Base-by-base conservation (phyloP, 2,797 vertebrate species). In the Euthynnus affinis region DNA sequence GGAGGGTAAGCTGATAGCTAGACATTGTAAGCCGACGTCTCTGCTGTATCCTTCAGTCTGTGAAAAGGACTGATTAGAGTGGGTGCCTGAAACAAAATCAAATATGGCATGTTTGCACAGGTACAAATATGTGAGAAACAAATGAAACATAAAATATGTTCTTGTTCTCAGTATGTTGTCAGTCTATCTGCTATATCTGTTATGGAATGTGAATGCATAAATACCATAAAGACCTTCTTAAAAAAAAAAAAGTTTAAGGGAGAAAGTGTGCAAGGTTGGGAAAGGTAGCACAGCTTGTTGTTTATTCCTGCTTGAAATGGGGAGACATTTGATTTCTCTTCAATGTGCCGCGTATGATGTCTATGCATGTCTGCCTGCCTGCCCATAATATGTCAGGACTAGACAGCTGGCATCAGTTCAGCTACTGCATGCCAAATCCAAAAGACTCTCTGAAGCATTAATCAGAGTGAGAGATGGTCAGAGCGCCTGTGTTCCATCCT, bases 341-440 rank as follows among this genome's bases (percentile, higher is more conserved):
- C 69, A 64, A 56, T 49, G 49, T 79, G 66, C 34, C 13, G 42
- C 12, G 34, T 90, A 84, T 81, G 70, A 85, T 84, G 62, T 74
- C 74, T 71, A 23, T 81, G 78, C 74, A 74, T 89, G 83, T 84
- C 79, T 82, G 85, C 69, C 74, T 73, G 81, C 63, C 62, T 52
- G 78, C 71, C 82, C 81, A n/a, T n/a, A 85, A 75, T 90, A 88
- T 88, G 87, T 88, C 81, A 77, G 82, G 69, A 83, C 80, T 76
- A 87, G 83, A 90, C 79, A 42, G 69, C 78, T 91, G 89, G 87
- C 88, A 86, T 85, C 75, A 70, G 34, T 75, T 84, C 76, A 82
- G 73, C 77, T 6, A 48, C 53, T 80, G 77, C 73, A 81, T 68
- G 88, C 87, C 87, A 90, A 89, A 88, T 89, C 74, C 72, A 75